Base-by-base conservation (phyloP, 2,888 invertebrate species). In the Apomyelois bistriatella region DNA sequence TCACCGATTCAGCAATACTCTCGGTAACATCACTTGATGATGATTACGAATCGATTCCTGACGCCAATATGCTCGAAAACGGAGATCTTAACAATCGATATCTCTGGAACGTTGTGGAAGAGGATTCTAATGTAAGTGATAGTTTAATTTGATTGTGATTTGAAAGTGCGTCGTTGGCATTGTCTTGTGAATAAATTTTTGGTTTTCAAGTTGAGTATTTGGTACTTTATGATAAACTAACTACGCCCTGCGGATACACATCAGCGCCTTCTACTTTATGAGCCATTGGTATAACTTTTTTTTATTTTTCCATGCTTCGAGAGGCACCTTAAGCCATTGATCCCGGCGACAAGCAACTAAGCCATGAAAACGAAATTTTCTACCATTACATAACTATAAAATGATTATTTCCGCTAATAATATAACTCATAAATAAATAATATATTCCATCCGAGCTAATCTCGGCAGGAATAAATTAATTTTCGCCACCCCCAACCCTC, bases 1-100 rank as follows among this genome's bases (percentile, higher is more conserved):
- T 77, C 6, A 77, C 72, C 3, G 85, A 85, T 36, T 75, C 86
- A 0, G 77, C 83, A 0, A 58, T 87, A 0, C 66, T 87, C 3
- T 86, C 87, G 0, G 65, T 85, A 36, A 79, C 86, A n/a, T 84
- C 87, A 52, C 63, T 82, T 0, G 85, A 84, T 12, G 82, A 82
- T 1, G 83, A 85, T 28, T 15, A 70, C 0, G 79, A 78, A 0
- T 70, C 75, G 0, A 48, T 70, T 1, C 28, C 65, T 0, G 76
- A 74, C 7, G 42, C 58, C 3, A 13, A 35, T 1, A 58, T 41
- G 1, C 68, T 68, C 0, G 72, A 68, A 0, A 74, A 6, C 47
- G 55, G 4, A 68, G 54, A 41, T 61, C 66, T 69, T 1, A 64
- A 53, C 7, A 70, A 65, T 54, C 68, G 81, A 52, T 77, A 70